Conservation (phyloP, 2,113 vertebrate species). For the Sturnira hondurensis region DNA sequence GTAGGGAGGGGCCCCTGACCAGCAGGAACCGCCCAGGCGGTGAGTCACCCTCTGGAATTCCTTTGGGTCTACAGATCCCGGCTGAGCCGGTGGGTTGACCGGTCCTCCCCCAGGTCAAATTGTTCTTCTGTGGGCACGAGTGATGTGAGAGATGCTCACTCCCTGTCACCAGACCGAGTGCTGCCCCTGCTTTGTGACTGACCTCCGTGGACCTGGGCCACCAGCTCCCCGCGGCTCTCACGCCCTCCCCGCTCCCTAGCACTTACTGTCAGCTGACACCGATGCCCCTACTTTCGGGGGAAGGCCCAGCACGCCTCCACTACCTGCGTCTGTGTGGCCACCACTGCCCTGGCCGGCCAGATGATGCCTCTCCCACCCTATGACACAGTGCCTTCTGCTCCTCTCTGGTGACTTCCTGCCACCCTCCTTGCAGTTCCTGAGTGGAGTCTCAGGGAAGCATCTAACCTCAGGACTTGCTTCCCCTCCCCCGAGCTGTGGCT, state of each 20-base stretch:
- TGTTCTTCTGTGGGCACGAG: not conserved
- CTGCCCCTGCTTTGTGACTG: not conserved
- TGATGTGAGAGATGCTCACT: not conserved
- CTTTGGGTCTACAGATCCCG: rapidly evolving
- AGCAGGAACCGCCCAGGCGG: not conserved
- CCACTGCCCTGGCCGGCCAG: not conserved
- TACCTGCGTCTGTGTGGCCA: rapidly evolving
- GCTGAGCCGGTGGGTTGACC: not conserved
- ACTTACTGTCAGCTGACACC: not conserved
- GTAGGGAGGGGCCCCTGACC: not conserved
- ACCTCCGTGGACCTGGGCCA: rapidly evolving
- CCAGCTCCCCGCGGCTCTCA: not conserved
- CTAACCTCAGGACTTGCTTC: rapidly evolving
- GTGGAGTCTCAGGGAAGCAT: not conserved
- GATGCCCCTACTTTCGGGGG: rapidly evolving
- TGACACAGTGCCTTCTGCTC: not conserved
- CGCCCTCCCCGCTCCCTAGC: not conserved
- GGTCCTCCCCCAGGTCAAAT: not conserved
- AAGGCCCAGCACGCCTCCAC: rapidly evolving
- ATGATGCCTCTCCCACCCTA: not conserved
- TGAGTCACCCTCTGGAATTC: not conserved
- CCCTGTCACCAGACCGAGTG: not conserved
- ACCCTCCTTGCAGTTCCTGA: not conserved
- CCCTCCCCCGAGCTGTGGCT: too few relatives aligned
- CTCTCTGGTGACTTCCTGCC: not conserved